Conservation (phyloP, 2,797 vertebrate species). For the Tarsius wallacei region DNA sequence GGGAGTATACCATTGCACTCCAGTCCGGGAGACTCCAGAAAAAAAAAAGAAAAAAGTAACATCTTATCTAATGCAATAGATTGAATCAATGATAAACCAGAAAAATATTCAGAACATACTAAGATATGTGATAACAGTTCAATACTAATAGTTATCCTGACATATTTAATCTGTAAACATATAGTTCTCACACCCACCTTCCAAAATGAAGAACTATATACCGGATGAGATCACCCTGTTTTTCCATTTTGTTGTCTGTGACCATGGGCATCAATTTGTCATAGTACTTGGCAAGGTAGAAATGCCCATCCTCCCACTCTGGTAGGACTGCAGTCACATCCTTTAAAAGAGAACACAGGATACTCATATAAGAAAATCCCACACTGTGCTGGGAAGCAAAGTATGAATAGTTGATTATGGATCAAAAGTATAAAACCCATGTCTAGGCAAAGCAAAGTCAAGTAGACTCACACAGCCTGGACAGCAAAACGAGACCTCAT, state of each 20-base stretch:
- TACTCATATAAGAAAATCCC: not conserved
- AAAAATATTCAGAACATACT: slow-evolving; percentile 16
- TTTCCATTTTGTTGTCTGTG: slow-evolving; percentile 99
- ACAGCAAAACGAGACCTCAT: too few species aligned
- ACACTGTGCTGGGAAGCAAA: not conserved
- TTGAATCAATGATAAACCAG: slow-evolving; percentile 19
- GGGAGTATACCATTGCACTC: too few species aligned
- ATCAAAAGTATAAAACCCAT: not conserved
- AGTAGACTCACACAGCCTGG: not conserved
- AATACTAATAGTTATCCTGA: not conserved
- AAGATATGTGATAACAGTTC: slow-evolving; percentile 17
- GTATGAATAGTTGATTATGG: slow-evolving; percentile 11
- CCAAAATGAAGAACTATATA: slow-evolving; percentile 98
- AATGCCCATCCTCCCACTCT: slow-evolving; percentile 99
- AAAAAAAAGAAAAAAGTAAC: slow-evolving; percentile 52
- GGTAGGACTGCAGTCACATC: slow-evolving; percentile 96
- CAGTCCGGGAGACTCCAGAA: not conserved
- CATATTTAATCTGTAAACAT: slow-evolving; percentile 50
- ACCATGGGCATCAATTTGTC: slow-evolving; percentile 99
- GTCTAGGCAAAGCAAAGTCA: not conserved
- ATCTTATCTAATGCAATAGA: slow-evolving; percentile 25
- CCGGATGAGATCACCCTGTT: slow-evolving; percentile 97
- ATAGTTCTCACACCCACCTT: slow-evolving; percentile 91
- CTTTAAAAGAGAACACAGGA: slow-evolving; percentile 88
- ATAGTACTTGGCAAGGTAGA: slow-evolving; percentile 99